Evolutionary conservation across 2,797 vertebrate species (phyloP), one percentile per base, ranked within the genome.

Genomic region (Euthynnus affinis): DNA sequence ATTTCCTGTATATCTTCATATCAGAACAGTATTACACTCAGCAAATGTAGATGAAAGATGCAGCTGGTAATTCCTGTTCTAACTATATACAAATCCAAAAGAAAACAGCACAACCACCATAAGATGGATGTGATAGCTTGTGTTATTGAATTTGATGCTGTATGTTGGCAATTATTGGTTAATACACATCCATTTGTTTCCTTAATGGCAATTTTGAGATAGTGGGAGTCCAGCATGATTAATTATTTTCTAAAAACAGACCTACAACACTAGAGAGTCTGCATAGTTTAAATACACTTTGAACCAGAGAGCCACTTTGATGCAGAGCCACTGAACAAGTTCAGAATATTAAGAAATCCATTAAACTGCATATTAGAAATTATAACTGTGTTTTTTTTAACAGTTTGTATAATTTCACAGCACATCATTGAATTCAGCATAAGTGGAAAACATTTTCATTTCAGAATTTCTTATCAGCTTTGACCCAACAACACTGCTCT

Each of bases 171-270:
- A 61, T 88, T 82, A 89, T 86, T 86, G 84, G 71, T 86, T 87
- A 86, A 79, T 61, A 76, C 77, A 70, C 60, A 81, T 67, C 56
- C 76, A 89, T 89, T 88, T 86, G 78, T 87, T 88, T 82, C 46
- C 66, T 56, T 89, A 89, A 88, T 90, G 84, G 84, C 69, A 78
- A 84, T 76, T 86, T 70, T 73, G 76, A 80, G 53, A 88, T 71
- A 59, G 63, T 69, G 60, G 71, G 67, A 82, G 71, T 80, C 84
- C 69, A 51, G 58, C 7, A 1, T 88, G 74, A 91, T 73, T 73
- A 85, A 90, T 90, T 87, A 63, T 88, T 76, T 79, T 67, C 65
- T 71, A 69, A 65, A 69, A 80, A 70, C 51, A n/a, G 48, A 65
- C 22, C 49, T 32, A 14, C 22, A 81, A 32, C 57, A 63, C 58